Evolutionary conservation across 1,140 invertebrate genomes (phyloP).

Genomic region (Caenorhabditis brenneri): DNA sequence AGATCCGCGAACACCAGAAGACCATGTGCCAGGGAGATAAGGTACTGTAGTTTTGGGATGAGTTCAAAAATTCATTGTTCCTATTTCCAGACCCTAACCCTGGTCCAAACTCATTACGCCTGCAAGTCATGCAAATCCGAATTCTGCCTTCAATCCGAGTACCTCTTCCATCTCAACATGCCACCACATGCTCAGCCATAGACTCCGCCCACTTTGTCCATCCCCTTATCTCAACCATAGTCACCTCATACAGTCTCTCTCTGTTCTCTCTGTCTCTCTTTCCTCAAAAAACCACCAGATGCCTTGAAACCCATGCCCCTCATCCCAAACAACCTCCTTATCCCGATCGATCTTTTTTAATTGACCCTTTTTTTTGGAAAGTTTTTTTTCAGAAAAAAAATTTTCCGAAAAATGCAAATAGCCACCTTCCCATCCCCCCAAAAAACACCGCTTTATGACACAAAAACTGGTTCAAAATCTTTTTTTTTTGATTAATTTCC

Average conservation of each 20-base stretch:
- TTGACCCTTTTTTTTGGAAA: too few species aligned
- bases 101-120: constrained; percentile 69
- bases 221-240: too few species aligned
- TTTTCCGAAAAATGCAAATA: too few species aligned
- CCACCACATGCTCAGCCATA: constrained; percentile 16
- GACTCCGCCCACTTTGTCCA: background rate
- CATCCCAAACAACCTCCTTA: too few species aligned
- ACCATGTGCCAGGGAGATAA: constrained; percentile 62
- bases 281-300: background rate
- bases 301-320: too few species aligned
- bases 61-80: background rate
- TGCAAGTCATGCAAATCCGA: constrained; percentile 59
- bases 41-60: background rate
- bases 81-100: constrained; percentile 56
- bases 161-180: constrained; percentile 15
- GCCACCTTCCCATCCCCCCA: too few species aligned
- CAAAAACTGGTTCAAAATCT: too few species aligned
- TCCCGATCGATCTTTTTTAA: too few species aligned
- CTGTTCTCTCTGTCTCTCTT: background rate
- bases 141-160: constrained; percentile 65
- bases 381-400: too few species aligned
- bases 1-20: constrained; percentile 68
- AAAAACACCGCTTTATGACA: too few species aligned
- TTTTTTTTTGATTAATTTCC: too few species aligned
- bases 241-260: background rate